These are phyloP conservation scores for Aplocera efformata DNA, from an alignment of 2,888 invertebrate species.

Conservation along the genomic window DNA sequence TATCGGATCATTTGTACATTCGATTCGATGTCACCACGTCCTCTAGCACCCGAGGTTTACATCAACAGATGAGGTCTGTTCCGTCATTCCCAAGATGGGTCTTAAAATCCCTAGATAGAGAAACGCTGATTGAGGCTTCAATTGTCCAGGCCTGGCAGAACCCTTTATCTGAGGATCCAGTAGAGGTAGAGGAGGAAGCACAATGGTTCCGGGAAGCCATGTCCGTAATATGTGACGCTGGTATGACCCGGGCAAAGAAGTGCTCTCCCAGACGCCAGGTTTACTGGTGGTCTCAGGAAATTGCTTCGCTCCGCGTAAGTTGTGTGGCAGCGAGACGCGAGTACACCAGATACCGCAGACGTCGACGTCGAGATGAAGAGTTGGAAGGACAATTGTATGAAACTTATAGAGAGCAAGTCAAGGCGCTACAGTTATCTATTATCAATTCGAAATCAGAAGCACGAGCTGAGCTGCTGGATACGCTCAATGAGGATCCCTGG, in stretches of 20 bases:
- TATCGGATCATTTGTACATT: slow-evolving; percentile 12
- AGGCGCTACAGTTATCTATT: not conserved
- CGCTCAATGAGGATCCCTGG: slow-evolving; percentile 1
- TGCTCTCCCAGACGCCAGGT: slow-evolving; percentile 1
- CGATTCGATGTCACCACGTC: slow-evolving; percentile 8
- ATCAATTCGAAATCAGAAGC: not conserved
- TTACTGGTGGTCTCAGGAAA: slow-evolving; percentile 11
- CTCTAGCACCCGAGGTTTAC: not conserved
- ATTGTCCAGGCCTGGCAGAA: slow-evolving; percentile 4
- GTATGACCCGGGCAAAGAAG: not conserved
- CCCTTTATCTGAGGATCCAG: not conserved
- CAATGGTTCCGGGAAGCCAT: slow-evolving; percentile 2
- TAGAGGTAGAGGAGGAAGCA: slow-evolving; percentile 2
- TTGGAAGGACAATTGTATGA: not conserved
- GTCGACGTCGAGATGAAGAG: not conserved
- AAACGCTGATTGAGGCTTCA: not conserved
- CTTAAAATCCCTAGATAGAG: not conserved
- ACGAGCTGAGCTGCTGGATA: not conserved
- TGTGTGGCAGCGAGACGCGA: slow-evolving; percentile 4
- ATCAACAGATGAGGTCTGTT: not conserved
- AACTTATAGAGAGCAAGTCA: not conserved
- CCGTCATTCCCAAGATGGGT: slow-evolving; percentile 6
- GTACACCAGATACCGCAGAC: slow-evolving; percentile 1
- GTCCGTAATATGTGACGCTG: slow-evolving; percentile 1
- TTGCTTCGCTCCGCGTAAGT: not conserved